Evolutionary conservation across 2,888 invertebrate species (phyloP).

Genomic region (Drosophila limbata): DNA sequence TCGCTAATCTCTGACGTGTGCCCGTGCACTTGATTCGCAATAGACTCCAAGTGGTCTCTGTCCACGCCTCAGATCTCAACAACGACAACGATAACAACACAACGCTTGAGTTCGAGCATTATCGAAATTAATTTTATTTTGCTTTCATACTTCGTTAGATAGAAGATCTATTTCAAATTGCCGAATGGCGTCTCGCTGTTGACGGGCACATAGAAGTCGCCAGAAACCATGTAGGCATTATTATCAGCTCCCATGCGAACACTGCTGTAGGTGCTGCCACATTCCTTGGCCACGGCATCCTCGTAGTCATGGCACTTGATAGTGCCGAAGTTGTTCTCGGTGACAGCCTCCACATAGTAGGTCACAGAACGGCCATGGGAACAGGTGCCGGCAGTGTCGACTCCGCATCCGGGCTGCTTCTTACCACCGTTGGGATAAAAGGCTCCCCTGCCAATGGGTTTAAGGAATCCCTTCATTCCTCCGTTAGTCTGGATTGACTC

Average conservation of each 20-base stretch:
- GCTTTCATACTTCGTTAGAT: neutral
- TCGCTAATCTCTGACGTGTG: slow-evolving; percentile 47
- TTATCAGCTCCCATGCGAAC: slow-evolving; percentile 75
- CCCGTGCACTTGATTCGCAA: slow-evolving; percentile 21
- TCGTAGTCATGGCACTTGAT: slow-evolving; percentile 72
- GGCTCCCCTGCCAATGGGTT: slow-evolving; percentile 85
- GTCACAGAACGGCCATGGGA: slow-evolving; percentile 85
- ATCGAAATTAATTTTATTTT: neutral
- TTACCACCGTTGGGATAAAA: slow-evolving; percentile 87
- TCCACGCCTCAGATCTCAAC: slow-evolving; percentile 20
- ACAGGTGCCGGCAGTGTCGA: slow-evolving; percentile 83
- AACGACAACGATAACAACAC: slow-evolving; percentile 28
- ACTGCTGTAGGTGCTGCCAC: slow-evolving; percentile 66
- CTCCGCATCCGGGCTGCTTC: slow-evolving; percentile 86
- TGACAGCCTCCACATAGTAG: slow-evolving; percentile 85
- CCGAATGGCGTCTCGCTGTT: slow-evolving; percentile 79
- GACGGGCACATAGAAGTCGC: slow-evolving; percentile 83
- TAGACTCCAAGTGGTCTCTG: slow-evolving; percentile 36
- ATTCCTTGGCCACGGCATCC: slow-evolving; percentile 69
- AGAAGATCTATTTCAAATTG: slow-evolving; percentile 49
- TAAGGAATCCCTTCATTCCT: slow-evolving; percentile 78
- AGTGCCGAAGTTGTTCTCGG: slow-evolving; percentile 75
- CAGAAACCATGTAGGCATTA: slow-evolving; percentile 72
- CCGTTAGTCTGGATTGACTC: slow-evolving; percentile 84
- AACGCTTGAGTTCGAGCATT: slow-evolving; percentile 2